Evolutionary conservation across 2,888 invertebrate species (phyloP), one percentile per base, ranked within the genome.

Genomic region (Dryomyza anilis): DNA sequence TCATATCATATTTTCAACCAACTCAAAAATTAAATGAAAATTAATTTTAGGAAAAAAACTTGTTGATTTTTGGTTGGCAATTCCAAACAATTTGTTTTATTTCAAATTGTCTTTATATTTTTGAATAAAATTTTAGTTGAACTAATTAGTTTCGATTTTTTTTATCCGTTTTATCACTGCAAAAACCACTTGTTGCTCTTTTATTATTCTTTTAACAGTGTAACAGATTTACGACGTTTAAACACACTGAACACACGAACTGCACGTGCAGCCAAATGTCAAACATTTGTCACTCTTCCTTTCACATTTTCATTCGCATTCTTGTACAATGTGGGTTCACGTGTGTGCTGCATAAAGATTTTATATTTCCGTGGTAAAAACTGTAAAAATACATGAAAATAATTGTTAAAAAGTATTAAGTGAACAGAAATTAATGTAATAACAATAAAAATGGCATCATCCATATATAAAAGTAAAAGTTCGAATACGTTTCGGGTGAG

Each of bases 401-500:
- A 55, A 45, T 56, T 36, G 27, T 46, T 14, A 12, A 60, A 46
- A 27, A 45, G 2, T 25, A 19, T 33, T 12, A 29, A 43, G 7
- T 64, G 4, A 8, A 50, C 19, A 39, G 48, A 4, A 36, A 59
- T 48, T 48, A 59, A 69, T 64, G 46, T 46, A 45, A 62, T 58
- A 53, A 39, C 10, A 21, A 63, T 2, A 12, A 55, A 2, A 43
- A 73, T 70, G 65, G 65, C 69, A 29, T 68, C 69, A 46, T 61
- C 64, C 43, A 64, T 62, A 12, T 74, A 76, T 30, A 89, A 91
- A 76, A 91, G 91, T 72, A 93, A 93, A 84, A 86, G 89, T 67
- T 85, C 86, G 0, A 93, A 93, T 76, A 91, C 91, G 6, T 93
- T 93, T 84, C 89, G 90, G 85, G 93, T 93, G 86, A 82, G 76